Conservation (phyloP, 2,113 vertebrate genomes). For the Cynocephalus volans region DNA sequence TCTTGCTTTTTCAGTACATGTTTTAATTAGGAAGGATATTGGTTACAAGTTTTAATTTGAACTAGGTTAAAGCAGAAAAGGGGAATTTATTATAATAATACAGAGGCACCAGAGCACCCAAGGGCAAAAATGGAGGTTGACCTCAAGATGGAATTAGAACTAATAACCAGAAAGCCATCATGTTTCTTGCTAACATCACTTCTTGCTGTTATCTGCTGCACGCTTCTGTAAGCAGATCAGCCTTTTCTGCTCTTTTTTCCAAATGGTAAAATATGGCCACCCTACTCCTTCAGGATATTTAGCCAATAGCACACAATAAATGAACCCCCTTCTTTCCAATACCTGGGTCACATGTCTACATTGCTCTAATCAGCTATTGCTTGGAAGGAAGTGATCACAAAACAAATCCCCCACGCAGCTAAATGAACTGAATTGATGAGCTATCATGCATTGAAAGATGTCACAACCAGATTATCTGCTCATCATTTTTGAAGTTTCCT, state of each 20-base stretch:
- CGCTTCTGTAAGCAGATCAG: background rate
- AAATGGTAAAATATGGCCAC: background rate
- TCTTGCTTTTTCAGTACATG: background rate
- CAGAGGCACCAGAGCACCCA: background rate
- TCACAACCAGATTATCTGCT: background rate
- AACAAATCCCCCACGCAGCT: background rate
- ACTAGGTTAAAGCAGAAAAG: constrained; percentile 13
- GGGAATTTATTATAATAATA: constrained; percentile 7
- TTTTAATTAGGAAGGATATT: constrained; percentile 17
- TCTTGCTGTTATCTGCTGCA: background rate
- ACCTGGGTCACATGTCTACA: background rate
- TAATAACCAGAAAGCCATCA: background rate
- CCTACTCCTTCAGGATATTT: background rate
- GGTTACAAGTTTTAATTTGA: constrained; percentile 42
- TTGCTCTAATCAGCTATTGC: background rate
- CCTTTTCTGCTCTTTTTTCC: constrained; percentile 16
- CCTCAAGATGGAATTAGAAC: background rate
- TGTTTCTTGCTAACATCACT: background rate
- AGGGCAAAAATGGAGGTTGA: background rate
- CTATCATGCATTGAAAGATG: background rate
- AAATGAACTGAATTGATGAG: constrained; percentile 15
- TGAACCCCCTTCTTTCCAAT: background rate
- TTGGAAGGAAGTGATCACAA: background rate
- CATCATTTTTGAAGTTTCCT: constrained; percentile 5
- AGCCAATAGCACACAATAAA: background rate